A percentile compares a stretch with the other conserved stretches of the same genome.
Evolutionary conservation across 2,888 invertebrate genomes (phyloP).

Genomic region (Mantis religiosa): DNA sequence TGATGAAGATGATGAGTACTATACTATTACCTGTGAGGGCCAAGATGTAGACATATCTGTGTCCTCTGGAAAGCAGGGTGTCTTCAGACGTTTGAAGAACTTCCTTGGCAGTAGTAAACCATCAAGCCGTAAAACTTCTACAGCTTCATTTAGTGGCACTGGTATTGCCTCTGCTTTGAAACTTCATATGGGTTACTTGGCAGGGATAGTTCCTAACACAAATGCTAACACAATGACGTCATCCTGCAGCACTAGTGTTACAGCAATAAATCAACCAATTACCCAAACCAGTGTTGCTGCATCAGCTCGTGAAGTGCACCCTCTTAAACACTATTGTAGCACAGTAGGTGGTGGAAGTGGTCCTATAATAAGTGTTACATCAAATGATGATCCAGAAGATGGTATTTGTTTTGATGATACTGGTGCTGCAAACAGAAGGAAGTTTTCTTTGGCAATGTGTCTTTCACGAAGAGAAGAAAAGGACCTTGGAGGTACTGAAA

Average conservation of each 20-base stretch:
- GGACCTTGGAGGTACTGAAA: constrained; percentile 35
- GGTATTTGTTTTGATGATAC: not conserved
- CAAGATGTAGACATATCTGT: not conserved
- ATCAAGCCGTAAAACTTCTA: constrained; percentile 63
- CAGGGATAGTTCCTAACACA: constrained; percentile 62
- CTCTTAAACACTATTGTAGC: constrained; percentile 40
- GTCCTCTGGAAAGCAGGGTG: constrained; percentile 36
- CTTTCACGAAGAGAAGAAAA: constrained; percentile 26
- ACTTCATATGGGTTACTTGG: constrained; percentile 68
- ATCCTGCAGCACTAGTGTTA: constrained; percentile 54
- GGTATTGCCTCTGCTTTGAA: constrained; percentile 67
- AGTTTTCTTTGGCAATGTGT: constrained; percentile 34
- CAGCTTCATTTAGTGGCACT: constrained; percentile 51
- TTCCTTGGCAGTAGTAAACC: constrained; percentile 60
- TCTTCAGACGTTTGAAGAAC: constrained; percentile 43
- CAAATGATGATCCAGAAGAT: constrained; percentile 44
- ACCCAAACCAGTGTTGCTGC: not conserved
- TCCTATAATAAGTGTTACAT: constrained; percentile 56
- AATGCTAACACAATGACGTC: constrained; percentile 54
- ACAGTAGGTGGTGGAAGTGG: constrained; percentile 46
- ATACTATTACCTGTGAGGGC: not conserved
- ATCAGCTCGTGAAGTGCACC: constrained; percentile 40
- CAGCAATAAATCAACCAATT: constrained; percentile 28
- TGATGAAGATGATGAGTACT: not conserved
- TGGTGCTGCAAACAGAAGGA: constrained; percentile 24